Conservation (phyloP, 2,797 vertebrate genomes). For the Cossypha dichroa region DNA sequence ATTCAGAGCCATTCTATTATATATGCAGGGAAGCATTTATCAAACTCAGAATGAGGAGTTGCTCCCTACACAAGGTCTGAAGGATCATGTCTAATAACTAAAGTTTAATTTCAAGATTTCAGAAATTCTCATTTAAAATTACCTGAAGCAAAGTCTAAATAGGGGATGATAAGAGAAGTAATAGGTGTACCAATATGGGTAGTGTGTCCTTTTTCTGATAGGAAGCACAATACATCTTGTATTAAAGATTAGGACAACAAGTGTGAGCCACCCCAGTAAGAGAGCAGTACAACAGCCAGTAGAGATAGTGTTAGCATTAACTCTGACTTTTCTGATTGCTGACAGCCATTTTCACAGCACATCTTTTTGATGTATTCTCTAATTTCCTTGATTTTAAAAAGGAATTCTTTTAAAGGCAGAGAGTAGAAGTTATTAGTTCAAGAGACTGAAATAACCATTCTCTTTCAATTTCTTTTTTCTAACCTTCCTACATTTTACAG, state of each 20-base stretch:
- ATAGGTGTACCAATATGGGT: constrained; percentile 35
- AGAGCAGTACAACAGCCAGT: not conserved
- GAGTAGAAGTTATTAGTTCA: not conserved
- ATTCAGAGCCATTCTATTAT: constrained; percentile 71
- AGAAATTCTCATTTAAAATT: constrained; percentile 73
- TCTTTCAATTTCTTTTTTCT: not conserved
- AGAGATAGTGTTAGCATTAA: not conserved
- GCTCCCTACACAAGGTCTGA: constrained; percentile 13
- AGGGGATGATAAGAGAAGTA: constrained; percentile 42
- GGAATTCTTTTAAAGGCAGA: not conserved
- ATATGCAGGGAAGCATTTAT: constrained; percentile 65
- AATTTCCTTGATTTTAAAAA: not conserved
- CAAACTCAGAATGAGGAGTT: constrained; percentile 55
- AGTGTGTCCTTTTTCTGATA: not conserved
- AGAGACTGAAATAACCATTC: not conserved
- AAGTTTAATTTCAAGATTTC: constrained; percentile 72
- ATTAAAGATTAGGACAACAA: constrained; percentile 17
- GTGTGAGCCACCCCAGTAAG: not conserved
- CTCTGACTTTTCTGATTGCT: not conserved
- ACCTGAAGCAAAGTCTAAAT: constrained; percentile 70
- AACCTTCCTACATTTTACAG: not conserved
- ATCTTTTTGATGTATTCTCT: not conserved
- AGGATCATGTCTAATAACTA: constrained; percentile 71
- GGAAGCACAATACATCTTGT: constrained; percentile 28
- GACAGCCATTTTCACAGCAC: not conserved